Base-by-base conservation (phyloP, 64 coral and sea anemone species). In the Montipora foliosa region DNA sequence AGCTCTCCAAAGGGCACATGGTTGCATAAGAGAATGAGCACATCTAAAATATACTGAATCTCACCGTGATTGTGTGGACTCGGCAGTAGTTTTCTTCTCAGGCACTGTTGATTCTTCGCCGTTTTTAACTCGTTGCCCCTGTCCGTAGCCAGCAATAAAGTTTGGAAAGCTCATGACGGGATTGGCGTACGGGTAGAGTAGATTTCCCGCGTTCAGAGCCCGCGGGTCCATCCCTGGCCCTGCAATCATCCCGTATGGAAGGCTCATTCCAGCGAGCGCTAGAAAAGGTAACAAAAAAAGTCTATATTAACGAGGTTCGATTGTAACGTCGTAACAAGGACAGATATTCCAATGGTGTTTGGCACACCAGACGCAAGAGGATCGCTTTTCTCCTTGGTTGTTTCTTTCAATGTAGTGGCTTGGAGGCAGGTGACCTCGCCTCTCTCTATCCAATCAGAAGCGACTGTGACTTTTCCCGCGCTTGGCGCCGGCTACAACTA, bases 151-250 rank as follows among this genome's bases (percentile, higher is more conserved):
- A 25, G 82, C 16, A 49, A 61, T 44, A 19, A 69, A 86, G 66
- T 86, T 86, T 72, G 44, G 81, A 3, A 84, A 68, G 61, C 61
- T 48, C 59, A 84, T 84, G 6, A 84, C 45, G 2, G 81, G 66
- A 29, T 46, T 51, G 19, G n/a, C 64, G 47, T 86, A 86, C 8
- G 82, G 0, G 82, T 86, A 86, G 19, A 71, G 46, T 8, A 84
- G 7, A 84, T 84, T 84, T 47, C 81, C 60, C 37, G 81, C 81
- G 58, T 50, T 86, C 10, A 86, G 44, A 12, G 66, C 66, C 82
- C 82, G 82, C 45, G 82, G 66, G 66, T 86, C 82, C 82, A 86
- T 84, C n/a, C 81, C 81, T 5, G 44, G 81, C 8, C 25, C 59
- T 14, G 81, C 14, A 17, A 84, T 47, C 81, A 84, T 86, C 7